Percentiles rank a stretch among this genome's conserved stretches.
Evolutionary conservation across 1,140 invertebrate species (phyloP).

Genomic region (Bombus waltoni): DNA sequence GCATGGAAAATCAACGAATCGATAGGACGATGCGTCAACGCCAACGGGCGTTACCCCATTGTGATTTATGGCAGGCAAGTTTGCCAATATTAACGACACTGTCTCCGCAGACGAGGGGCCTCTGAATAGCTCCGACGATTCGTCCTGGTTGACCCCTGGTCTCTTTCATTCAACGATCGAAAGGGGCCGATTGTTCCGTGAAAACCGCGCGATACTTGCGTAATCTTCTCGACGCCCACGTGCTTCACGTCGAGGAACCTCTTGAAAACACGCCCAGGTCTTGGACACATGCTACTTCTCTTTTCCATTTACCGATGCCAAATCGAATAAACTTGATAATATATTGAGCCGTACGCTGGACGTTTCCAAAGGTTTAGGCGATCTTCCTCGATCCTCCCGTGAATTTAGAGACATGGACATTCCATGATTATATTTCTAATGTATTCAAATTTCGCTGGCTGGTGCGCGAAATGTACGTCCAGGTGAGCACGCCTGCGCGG

Average conservation of each 20-base stretch:
- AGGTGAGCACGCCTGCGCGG: neutral
- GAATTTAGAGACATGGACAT: neutral
- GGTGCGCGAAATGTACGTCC: neutral
- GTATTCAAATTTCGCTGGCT: neutral
- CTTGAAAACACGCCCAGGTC: slow-evolving; percentile 30
- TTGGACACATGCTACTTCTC: neutral
- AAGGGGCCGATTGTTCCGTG: neutral
- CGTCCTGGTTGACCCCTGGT: slow-evolving; percentile 1
- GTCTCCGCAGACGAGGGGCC: neutral
- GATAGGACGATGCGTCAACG: slow-evolving; percentile 57
- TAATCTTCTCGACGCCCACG: slow-evolving; percentile 44
- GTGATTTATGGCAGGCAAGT: slow-evolving; percentile 55
- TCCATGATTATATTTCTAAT: slow-evolving; percentile 20
- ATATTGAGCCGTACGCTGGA: slow-evolving; percentile 15
- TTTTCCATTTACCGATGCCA: slow-evolving; percentile 2
- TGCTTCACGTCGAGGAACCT: slow-evolving; percentile 2
- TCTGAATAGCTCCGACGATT: neutral
- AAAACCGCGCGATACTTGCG: slow-evolving; percentile 25
- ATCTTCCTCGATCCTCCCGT: neutral
- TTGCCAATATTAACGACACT: slow-evolving; percentile 44
- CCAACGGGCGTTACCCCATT: slow-evolving; percentile 30
- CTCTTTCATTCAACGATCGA: neutral
- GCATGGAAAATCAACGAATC: slow-evolving; percentile 59
- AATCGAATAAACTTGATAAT: slow-evolving; percentile 26
- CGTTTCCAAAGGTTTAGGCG: neutral